Percentiles rank a stretch among this genome's conserved stretches.
These are phyloP conservation scores for Papilio xuthus DNA, from an alignment of 1,140 invertebrate species.

Conservation along the genomic window DNA sequence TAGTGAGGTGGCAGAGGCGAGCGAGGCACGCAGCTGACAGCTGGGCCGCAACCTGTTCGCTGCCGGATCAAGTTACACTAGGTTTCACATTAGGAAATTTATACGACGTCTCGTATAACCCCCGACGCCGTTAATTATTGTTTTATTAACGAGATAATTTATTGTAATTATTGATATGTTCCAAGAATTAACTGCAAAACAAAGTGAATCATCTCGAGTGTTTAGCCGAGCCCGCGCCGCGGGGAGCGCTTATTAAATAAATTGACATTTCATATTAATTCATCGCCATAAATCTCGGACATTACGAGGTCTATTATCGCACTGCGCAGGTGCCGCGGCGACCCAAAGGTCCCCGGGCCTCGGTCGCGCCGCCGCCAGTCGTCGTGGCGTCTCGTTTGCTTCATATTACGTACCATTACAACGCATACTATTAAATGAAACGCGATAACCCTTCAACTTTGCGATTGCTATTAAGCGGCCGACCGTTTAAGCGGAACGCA, in stretches of 20 bases:
- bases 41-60: slow-evolving; percentile 74
- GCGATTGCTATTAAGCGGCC: slow-evolving; percentile 3
- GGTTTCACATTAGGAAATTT: slow-evolving; percentile 80
- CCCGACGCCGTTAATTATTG: slow-evolving; percentile 76
- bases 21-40: slow-evolving; percentile 70
- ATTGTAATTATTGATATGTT: slow-evolving; percentile 78
- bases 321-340: slow-evolving; percentile 59
- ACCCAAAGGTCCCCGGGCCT: slow-evolving; percentile 59
- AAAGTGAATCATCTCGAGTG: slow-evolving; percentile 73
- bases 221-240: slow-evolving; percentile 58
- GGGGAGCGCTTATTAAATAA: slow-evolving; percentile 72
- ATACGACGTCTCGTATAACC: slow-evolving; percentile 77
- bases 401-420: slow-evolving; percentile 15
- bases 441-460: slow-evolving; percentile 22
- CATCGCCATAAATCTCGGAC: slow-evolving; percentile 69
- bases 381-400: slow-evolving; percentile 29
- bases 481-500: slow-evolving; percentile 21
- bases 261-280: slow-evolving; percentile 78
- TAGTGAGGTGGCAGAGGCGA: neutral
- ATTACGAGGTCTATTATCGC: slow-evolving; percentile 66
- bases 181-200: slow-evolving; percentile 76
- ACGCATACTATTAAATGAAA: slow-evolving; percentile 17
- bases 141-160: slow-evolving; percentile 78
- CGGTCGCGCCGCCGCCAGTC: slow-evolving; percentile 1
- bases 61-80: slow-evolving; percentile 73